Conservation (phyloP, 2,113 vertebrate genomes). For the Cynocephalus volans region DNA sequence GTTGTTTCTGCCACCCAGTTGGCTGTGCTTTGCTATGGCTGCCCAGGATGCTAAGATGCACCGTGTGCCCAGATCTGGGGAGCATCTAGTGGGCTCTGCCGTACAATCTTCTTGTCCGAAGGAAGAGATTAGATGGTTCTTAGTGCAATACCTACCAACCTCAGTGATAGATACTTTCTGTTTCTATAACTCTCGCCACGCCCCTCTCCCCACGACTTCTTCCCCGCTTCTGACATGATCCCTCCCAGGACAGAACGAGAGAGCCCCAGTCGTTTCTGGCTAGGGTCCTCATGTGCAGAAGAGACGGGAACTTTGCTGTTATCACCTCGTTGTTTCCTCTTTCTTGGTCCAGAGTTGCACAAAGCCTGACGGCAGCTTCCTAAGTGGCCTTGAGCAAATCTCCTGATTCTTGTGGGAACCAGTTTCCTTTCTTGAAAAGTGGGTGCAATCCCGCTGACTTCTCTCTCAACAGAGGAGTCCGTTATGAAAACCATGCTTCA, state of each 20-base stretch:
- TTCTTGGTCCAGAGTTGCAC: neutral
- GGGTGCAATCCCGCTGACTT: neutral
- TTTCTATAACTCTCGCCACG: neutral
- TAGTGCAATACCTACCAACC: neutral
- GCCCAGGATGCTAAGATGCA: neutral
- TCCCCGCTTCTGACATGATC: neutral
- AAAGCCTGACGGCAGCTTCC: neutral
- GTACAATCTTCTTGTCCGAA: neutral
- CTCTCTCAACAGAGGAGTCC: neutral
- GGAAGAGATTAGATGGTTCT: neutral
- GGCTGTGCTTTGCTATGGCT: neutral
- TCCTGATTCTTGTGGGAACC: neutral
- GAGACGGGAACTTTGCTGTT: neutral
- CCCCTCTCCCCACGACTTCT: rapidly evolving
- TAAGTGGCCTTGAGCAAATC: neutral
- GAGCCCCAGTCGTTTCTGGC: neutral
- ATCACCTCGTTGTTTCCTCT: neutral
- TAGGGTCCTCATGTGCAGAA: rapidly evolving
- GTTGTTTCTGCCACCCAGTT: neutral
- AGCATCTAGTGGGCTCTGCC: neutral
- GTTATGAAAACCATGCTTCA: neutral
- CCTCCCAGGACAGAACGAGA: neutral
- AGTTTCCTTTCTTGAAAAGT: neutral
- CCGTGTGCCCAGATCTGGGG: neutral
- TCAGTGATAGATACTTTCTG: neutral